Evolutionary conservation across 2,888 invertebrate species (phyloP).

Genomic region (Cerastis leucographa): DNA sequence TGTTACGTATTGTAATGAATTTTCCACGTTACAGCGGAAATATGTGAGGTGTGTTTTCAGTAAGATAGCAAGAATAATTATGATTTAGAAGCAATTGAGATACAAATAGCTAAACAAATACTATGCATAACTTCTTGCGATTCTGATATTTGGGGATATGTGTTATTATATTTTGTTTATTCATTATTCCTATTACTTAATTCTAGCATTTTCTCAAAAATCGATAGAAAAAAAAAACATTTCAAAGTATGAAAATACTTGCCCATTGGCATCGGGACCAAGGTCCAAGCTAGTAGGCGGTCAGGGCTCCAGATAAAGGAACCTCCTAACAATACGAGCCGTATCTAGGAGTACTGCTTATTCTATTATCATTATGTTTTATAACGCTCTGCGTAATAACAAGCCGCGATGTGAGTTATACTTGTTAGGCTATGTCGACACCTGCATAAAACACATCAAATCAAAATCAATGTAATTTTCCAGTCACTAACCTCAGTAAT

Average conservation of each 20-base stretch:
- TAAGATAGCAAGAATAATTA: not conserved
- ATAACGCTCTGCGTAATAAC: not conserved
- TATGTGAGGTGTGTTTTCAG: not conserved
- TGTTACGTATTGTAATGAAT: too few relatives aligned
- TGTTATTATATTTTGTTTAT: too few relatives aligned
- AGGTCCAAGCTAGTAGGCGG: too few relatives aligned
- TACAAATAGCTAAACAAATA: not conserved
- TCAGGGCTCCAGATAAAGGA: not conserved
- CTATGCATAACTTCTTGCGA: not conserved
- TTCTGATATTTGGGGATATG: not conserved
- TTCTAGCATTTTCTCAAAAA: too few relatives aligned
- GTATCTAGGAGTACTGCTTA: too few relatives aligned
- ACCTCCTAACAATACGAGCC: not conserved
- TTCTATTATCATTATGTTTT: not conserved
- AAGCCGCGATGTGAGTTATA: not conserved
- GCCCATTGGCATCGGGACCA: not conserved
- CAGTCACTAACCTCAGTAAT: slow-evolving; percentile 42
- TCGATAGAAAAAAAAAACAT: too few relatives aligned
- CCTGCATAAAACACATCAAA: slow-evolving; percentile 25
- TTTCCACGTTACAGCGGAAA: not conserved
- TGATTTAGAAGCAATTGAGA: not conserved
- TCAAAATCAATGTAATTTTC: slow-evolving; percentile 52
- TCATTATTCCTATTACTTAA: too few relatives aligned
- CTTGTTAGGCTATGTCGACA: too few relatives aligned
- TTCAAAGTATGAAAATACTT: too few relatives aligned